phyloP scores from a whole-genome alignment of 2,797 vertebrate species.

The Acrossocheilus fasciatus region DNA sequence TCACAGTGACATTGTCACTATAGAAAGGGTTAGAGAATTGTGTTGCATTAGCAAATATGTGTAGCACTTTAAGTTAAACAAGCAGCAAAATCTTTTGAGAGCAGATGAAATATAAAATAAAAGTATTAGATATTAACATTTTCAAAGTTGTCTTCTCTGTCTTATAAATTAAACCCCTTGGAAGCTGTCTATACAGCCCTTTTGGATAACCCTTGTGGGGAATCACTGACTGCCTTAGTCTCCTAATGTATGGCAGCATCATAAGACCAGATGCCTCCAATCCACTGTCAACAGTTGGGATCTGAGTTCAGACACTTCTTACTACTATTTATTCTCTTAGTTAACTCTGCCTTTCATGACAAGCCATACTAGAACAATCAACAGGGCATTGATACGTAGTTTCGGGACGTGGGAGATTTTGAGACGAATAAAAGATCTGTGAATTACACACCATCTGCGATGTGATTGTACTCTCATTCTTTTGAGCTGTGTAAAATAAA shows the following conservation, averaged over 20 bases:
- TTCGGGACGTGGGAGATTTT: conserved; percentile 44
- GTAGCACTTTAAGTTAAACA: neutral
- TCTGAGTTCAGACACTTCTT: conserved; percentile 46
- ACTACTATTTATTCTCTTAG: conserved; percentile 38
- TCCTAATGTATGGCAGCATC: conserved; percentile 25
- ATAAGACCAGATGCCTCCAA: conserved; percentile 26
- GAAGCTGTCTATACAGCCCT: neutral
- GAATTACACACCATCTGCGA: conserved; percentile 52
- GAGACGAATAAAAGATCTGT: conserved; percentile 45
- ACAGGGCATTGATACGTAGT: conserved; percentile 44
- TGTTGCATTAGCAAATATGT: conserved; percentile 2
- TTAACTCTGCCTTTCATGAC: conserved; percentile 45
- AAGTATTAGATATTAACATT: neutral
- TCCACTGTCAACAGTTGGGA: conserved; percentile 51
- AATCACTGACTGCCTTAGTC: neutral
- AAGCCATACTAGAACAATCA: conserved; percentile 42
- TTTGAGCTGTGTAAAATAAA: conserved; percentile 50
- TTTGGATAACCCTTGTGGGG: neutral
- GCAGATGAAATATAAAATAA: neutral
- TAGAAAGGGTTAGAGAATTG: neutral
- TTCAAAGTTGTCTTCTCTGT: neutral
- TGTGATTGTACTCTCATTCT: conserved; percentile 49
- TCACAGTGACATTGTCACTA: neutral
- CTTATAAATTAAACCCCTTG: conserved; percentile 1
- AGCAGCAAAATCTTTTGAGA: neutral